Conservation (phyloP, 2,888 invertebrate species). For the Scaptodrosophila latifasciaeformis region DNA sequence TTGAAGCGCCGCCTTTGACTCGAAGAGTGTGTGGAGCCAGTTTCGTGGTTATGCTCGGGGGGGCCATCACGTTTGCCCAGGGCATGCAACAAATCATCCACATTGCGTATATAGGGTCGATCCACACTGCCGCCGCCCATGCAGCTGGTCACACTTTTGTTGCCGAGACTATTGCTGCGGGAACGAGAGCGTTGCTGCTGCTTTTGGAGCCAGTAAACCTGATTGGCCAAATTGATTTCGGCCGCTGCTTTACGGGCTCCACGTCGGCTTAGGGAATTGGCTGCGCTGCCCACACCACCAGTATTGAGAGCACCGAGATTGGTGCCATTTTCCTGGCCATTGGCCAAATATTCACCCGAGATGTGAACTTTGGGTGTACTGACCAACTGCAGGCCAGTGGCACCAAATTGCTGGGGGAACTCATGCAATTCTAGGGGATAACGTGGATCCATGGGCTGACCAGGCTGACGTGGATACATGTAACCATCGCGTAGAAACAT, state of each 20-base stretch:
- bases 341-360: slow-evolving; percentile 70
- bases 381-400: slow-evolving; percentile 68
- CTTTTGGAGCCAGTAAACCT: slow-evolving; percentile 71
- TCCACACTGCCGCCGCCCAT: slow-evolving; percentile 36
- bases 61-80: slow-evolving; percentile 53
- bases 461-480: slow-evolving; percentile 73
- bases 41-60: slow-evolving; percentile 42
- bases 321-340: slow-evolving; percentile 39
- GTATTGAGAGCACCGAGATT: slow-evolving; percentile 17
- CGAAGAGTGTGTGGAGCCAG: slow-evolving; percentile 60
- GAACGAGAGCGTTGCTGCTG: slow-evolving; percentile 54
- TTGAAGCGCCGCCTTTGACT: slow-evolving; percentile 67
- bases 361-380: slow-evolving; percentile 72
- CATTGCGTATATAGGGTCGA: slow-evolving; percentile 67
- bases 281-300: slow-evolving; percentile 19
- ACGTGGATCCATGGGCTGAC: slow-evolving; percentile 72
- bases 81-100: slow-evolving; percentile 71
- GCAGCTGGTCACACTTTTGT: slow-evolving; percentile 51
- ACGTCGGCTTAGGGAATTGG: slow-evolving; percentile 38
- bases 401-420: slow-evolving; percentile 70
- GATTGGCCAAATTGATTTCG: slow-evolving; percentile 70
- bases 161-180: slow-evolving; percentile 71
- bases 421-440: slow-evolving; percentile 72
- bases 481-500: slow-evolving; percentile 73
- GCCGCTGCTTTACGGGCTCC: slow-evolving; percentile 64